Base-by-base conservation (phyloP, 2,797 vertebrate genomes). In the Cossypha polioptera region DNA sequence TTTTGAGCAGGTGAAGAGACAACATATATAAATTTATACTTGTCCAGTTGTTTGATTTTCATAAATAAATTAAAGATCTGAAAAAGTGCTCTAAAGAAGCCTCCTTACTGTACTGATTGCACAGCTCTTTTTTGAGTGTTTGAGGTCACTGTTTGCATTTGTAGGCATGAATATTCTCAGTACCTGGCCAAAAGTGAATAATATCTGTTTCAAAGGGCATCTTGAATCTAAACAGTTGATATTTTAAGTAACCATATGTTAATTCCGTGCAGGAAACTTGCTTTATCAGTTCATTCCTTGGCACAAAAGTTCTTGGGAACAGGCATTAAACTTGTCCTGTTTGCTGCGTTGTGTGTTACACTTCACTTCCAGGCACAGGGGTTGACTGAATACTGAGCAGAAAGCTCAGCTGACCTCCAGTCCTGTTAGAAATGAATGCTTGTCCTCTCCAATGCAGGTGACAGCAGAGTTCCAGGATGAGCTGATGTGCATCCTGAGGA, bases 401-500 rank as follows among this genome's bases (percentile, higher is more conserved):
- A 82, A 90, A 63, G 38, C 47, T 76, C 33, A 21, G 15, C 76
- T 61, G 42, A 22, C 29, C 40, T 73, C 36, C 5, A 4, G 2
- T 74, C 38, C 63, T 48, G 5, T 74, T 59, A n/a, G 48, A 36
- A 53, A 24, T 36, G 22, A 57, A 5, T 33, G 14, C 21, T 59
- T 82, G 51, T 91, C 35, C 43, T 75, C 35, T 92, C 57, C 83
- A 20, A 0, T 5, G 4, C 13, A 98, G 98, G 95, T 98, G 94
- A 98, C 97, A 43, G 54, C 97, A 2, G 99, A 99, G 65, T 97
- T 98, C 51, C 98, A 99, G 95, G 99, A 99, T 3, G 99, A 99
- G 97, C 95, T 99, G 98, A 92, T 99, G 94, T 98, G 98, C 94
- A 95, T 99, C 28, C 95, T 99, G 93, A 98, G 99, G 86, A 98